These are phyloP conservation scores for Pristionchus maxplancki DNA, from an alignment of 2,888 invertebrate species.

Conservation along the genomic window DNA sequence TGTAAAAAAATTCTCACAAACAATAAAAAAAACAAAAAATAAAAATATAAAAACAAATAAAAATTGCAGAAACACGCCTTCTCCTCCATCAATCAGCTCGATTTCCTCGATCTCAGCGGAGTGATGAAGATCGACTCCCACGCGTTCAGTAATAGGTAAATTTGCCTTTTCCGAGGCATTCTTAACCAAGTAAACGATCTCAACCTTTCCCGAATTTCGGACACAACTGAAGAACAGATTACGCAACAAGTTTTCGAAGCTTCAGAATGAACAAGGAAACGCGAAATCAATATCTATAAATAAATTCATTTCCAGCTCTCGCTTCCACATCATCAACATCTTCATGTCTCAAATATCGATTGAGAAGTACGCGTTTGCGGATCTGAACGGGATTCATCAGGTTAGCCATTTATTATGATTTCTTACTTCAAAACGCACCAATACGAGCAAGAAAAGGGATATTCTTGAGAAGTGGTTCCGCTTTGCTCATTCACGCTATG, in stretches of 20 bases:
- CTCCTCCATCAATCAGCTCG: constrained; percentile 45
- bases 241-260: too few species aligned
- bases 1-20: background rate
- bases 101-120: constrained; percentile 48
- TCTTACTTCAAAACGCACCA: too few species aligned
- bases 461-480: too few species aligned
- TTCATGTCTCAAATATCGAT: constrained; percentile 4
- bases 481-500: too few species aligned
- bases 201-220: too few species aligned
- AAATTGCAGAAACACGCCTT: constrained; percentile 14
- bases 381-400: constrained; percentile 41
- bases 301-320: constrained; percentile 8
- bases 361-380: constrained; percentile 36
- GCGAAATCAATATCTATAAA: too few species aligned
- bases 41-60: background rate
- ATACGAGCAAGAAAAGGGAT: too few species aligned
- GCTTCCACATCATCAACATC: constrained; percentile 51
- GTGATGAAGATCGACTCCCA: constrained; percentile 45
- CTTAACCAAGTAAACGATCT: too few species aligned
- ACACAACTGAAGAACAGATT: too few species aligned
- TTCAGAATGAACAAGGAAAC: too few species aligned
- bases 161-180: too few species aligned
- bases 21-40: background rate
- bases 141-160: constrained; percentile 49
- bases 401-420: background rate